These are phyloP conservation scores for Rhodeus uyekii DNA, from an alignment of 2,797 vertebrate genomes.

Conservation along the genomic window DNA sequence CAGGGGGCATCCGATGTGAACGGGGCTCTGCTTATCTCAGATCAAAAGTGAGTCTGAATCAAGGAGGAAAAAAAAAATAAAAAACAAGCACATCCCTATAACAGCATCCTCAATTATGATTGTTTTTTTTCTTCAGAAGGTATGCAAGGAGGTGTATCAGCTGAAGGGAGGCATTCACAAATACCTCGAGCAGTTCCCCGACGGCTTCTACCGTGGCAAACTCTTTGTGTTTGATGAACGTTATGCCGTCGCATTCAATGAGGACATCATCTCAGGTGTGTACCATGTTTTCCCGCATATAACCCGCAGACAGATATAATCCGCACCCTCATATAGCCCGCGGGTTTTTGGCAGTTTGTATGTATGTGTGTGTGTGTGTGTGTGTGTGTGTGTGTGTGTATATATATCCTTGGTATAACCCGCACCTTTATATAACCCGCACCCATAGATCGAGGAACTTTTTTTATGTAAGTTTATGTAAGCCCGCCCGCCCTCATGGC, in stretches of 20 bases:
- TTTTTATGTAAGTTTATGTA: too few species aligned
- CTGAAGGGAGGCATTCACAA: slow-evolving; percentile 97
- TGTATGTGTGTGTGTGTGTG: too few species aligned
- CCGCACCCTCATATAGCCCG: too few species aligned
- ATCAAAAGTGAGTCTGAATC: slow-evolving; percentile 81
- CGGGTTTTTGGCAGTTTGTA: too few species aligned
- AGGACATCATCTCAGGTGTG: slow-evolving; percentile 87
- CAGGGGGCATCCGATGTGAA: slow-evolving; percentile 95
- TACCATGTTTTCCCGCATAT: too few species aligned
- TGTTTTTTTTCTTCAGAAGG: slow-evolving; percentile 72
- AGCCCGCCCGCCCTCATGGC: too few species aligned
- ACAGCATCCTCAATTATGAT: background rate
- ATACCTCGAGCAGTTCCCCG: slow-evolving; percentile 92
- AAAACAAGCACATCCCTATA: background rate
- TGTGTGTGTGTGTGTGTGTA: too few species aligned
- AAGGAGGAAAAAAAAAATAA: background rate
- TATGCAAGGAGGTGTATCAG: slow-evolving; percentile 94
- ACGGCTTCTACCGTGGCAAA: slow-evolving; percentile 95
- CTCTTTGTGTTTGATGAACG: slow-evolving; percentile 97
- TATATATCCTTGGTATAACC: too few species aligned
- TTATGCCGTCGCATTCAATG: slow-evolving; percentile 87
- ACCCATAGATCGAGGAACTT: too few species aligned
- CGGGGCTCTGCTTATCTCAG: slow-evolving; percentile 92
- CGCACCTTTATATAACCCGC: too few species aligned
- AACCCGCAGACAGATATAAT: too few species aligned